These are phyloP conservation scores for Pipistrellus kuhlii DNA, from an alignment of 2,797 vertebrate genomes.

Conservation along the genomic window DNA sequence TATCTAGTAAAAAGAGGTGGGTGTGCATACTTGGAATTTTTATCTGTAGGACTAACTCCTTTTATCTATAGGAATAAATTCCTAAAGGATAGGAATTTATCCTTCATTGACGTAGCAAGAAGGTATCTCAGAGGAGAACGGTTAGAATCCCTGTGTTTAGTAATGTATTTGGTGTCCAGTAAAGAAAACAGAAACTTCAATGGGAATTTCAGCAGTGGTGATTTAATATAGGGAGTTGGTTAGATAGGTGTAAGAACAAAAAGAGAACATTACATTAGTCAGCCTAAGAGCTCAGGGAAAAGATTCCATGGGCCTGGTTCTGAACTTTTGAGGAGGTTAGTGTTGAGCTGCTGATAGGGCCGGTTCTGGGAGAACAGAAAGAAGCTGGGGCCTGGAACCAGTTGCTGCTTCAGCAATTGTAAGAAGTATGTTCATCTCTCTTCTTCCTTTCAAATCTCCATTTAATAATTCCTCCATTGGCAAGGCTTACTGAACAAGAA, in stretches of 20 bases:
- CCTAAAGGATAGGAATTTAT: background rate
- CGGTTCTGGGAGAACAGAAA: background rate
- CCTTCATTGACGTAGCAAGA: slow-evolving; percentile 19
- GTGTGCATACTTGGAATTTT: slow-evolving; percentile 27
- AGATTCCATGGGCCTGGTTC: background rate
- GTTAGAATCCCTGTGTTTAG: slow-evolving; percentile 4
- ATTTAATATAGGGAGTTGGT: slow-evolving; percentile 34
- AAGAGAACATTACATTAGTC: background rate
- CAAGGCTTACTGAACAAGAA: slow-evolving; percentile 1
- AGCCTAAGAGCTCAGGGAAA: background rate
- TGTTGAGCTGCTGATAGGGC: background rate
- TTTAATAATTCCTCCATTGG: background rate
- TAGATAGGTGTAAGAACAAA: background rate
- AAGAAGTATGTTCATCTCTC: background rate
- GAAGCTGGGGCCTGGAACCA: background rate
- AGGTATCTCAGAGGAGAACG: slow-evolving; percentile 3
- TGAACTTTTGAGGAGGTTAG: background rate
- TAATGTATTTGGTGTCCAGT: background rate
- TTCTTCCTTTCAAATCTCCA: background rate
- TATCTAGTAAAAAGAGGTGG: background rate
- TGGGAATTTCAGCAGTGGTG: slow-evolving; percentile 2
- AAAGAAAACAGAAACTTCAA: slow-evolving; percentile 26
- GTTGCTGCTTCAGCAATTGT: background rate
- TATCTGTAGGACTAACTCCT: slow-evolving; percentile 39
- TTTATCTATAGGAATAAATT: slow-evolving; percentile 50